Percentiles rank a stretch among this genome's conserved stretches.
Conservation (phyloP, 2,888 invertebrate genomes). For the Limnephilus rhombicus region DNA sequence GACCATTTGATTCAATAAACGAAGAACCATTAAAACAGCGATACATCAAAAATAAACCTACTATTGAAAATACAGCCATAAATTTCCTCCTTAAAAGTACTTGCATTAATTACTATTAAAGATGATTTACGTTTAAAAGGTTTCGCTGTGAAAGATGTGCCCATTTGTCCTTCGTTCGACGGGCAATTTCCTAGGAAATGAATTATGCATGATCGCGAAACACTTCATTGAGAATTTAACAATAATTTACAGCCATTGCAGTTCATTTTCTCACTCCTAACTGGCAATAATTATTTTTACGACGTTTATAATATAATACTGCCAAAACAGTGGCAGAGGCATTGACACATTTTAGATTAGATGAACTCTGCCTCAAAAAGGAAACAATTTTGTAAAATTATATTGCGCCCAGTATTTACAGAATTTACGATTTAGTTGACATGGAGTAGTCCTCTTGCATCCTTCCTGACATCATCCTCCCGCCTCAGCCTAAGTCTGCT, state of each 20-base stretch:
- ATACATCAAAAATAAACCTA: neutral
- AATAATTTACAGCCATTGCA: neutral
- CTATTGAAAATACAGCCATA: neutral
- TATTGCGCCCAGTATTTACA: no score
- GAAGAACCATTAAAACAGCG: neutral
- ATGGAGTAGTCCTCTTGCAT: no score
- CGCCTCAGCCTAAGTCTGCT: no score
- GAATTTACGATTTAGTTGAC: no score
- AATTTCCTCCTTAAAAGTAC: neutral
- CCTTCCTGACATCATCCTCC: no score
- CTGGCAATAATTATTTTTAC: neutral
- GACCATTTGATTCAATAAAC: neutral
- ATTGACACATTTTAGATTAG: neutral
- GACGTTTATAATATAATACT: slow-evolving; percentile 2
- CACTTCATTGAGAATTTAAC: neutral
- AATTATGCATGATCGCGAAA: neutral
- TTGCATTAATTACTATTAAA: neutral
- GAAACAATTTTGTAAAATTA: neutral
- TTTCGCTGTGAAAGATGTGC: neutral
- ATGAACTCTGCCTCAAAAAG: neutral
- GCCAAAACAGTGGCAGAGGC: neutral
- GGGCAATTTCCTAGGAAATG: neutral
- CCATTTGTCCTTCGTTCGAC: neutral
- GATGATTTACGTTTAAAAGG: neutral
- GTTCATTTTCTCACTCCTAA: slow-evolving; percentile 10